Evolutionary conservation across 2,113 vertebrate genomes (phyloP), one percentile per base, ranked within the genome.

Genomic region (Carollia perspicillata): DNA sequence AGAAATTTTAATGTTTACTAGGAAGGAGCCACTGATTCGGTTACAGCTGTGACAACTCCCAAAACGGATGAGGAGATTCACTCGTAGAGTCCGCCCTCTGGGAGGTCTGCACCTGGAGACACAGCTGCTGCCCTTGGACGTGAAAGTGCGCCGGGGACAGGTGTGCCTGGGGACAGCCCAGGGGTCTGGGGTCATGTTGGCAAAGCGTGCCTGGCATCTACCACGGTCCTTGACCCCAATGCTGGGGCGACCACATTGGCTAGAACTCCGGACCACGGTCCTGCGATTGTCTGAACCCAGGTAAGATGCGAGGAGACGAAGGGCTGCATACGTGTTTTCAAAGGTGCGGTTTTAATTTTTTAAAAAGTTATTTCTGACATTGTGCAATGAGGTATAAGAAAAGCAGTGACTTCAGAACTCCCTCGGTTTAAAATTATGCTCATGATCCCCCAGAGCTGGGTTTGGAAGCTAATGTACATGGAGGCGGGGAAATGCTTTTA

Each of bases 121-220:
- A 23, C 8, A 14, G 40, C 35, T 44, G 5, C 23, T 17, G 1
- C 49, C 18, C 60, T 12, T 13, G 20, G 42, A 8, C 0, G 0
- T 5, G 47, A 35, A 11, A 20, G 1, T 0, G 0, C 12, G 3
- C 42, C 23, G 1, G 37, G 28, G 9, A 8, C 72, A 35, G 66
- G 16, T 53, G 30, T 30, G 53, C 11, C 0, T 0, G 0, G 55
- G 20, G 28, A 35, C 9, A 3, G 14, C 1, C 22, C 8, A 17
- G 20, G 23, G 47, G 7, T 10, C 20, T 0, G 0, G 0, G 3
- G 65, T 26, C 51, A 4, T 4, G 11, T 0, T 1, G 35, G 30
- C n/a, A 23, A 49, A 65, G 17, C 9, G 7, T 0, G 6, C 1
- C 35, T 23, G 16, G 5, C 0, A 0, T 16, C 49, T 1, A 1